Conservation (phyloP, 2,113 vertebrate genomes). For the Salvelinus alpinus region DNA sequence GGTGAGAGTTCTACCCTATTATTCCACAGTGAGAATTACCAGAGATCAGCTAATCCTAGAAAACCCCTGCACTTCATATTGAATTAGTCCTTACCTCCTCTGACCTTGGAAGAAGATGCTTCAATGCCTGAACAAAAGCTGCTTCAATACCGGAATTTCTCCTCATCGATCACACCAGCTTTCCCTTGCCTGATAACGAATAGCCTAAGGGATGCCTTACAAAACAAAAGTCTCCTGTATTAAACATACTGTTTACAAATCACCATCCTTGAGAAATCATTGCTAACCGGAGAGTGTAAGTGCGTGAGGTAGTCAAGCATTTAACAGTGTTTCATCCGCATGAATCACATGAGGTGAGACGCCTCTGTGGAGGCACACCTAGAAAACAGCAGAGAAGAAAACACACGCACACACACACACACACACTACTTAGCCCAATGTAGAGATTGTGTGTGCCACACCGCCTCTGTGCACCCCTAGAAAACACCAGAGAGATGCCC, state of each 20-base stretch:
- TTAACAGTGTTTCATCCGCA: neutral
- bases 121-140: too few relatives aligned
- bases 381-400: neutral
- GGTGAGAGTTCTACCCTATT: too few relatives aligned
- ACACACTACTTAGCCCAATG: too few relatives aligned
- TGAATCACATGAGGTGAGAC: neutral
- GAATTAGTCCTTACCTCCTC: neutral
- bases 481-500: too few relatives aligned
- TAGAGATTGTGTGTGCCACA: too few relatives aligned
- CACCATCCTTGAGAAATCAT: neutral
- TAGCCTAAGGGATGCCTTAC: neutral
- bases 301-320: neutral
- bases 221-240: neutral
- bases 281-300: neutral
- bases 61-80: neutral
- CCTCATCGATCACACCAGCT: neutral
- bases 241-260: neutral
- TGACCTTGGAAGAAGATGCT: neutral
- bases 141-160: neutral
- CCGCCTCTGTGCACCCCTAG: too few relatives aligned
- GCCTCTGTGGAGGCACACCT: neutral
- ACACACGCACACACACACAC: too few relatives aligned
- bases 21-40: too few relatives aligned
- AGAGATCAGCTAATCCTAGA: too few relatives aligned
- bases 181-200: neutral